These are phyloP conservation scores for Chrosomus eos DNA, from an alignment of 2,797 vertebrate genomes.

Conservation along the genomic window DNA sequence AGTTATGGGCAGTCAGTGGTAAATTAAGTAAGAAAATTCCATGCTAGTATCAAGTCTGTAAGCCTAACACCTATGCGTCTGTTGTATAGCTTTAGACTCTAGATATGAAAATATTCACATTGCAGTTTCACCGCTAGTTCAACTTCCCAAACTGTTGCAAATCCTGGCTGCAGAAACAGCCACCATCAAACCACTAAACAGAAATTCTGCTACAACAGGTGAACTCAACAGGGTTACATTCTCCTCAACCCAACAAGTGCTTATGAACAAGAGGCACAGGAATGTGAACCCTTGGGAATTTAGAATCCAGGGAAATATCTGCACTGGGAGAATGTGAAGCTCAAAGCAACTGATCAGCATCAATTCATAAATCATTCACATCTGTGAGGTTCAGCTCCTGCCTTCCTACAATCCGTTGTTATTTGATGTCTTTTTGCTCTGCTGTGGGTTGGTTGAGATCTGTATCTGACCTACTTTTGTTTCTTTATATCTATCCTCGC, in stretches of 20 bases:
- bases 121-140: not conserved
- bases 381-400: constrained; percentile 36
- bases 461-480: constrained; percentile 54
- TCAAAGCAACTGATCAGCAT: constrained; percentile 40
- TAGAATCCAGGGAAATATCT: not conserved
- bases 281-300: constrained; percentile 6
- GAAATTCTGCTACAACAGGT: not conserved
- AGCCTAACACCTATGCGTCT: not conserved
- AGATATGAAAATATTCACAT: not conserved
- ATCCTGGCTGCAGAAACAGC: not conserved
- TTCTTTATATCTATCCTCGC: constrained; percentile 29
- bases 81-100: not conserved
- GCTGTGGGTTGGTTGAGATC: constrained; percentile 34
- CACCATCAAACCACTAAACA: not conserved
- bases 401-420: constrained; percentile 40
- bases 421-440: constrained; percentile 51
- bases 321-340: constrained; percentile 23
- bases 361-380: constrained; percentile 58
- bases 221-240: not conserved
- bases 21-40: not conserved
- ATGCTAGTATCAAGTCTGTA: not conserved
- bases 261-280: constrained; percentile 4
- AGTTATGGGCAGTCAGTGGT: not conserved
- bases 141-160: not conserved
- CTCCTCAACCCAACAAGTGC: constrained; percentile 4